A percentile compares a stretch with the other conserved stretches of the same genome.
Evolutionary conservation across 2,113 vertebrate species (phyloP).

Genomic region (Vidua chalybeata): DNA sequence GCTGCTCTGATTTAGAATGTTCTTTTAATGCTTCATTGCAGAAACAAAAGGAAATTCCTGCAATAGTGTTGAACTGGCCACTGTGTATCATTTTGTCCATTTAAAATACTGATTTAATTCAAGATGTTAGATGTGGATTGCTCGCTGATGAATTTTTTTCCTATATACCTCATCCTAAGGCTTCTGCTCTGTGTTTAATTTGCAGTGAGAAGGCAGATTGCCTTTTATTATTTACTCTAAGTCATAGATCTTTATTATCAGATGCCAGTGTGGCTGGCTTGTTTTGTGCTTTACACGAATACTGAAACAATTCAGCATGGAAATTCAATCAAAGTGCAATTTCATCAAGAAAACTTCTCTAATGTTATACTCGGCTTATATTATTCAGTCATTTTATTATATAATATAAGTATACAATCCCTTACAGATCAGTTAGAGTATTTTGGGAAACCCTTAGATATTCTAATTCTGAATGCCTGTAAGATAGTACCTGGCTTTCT

Average conservation of each 20-base stretch:
- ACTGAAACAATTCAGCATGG: neutral
- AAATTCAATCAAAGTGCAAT: neutral
- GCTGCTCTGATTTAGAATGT: neutral
- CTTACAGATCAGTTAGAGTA: neutral
- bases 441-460: neutral
- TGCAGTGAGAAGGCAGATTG: neutral
- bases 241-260: neutral
- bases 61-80: neutral
- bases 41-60: neutral
- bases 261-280: neutral
- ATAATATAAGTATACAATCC: neutral
- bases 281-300: neutral
- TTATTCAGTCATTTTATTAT: neutral
- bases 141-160: neutral
- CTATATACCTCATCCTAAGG: neutral
- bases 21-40: neutral
- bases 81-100: neutral
- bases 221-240: conserved; percentile 4
- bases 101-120: neutral
- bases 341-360: neutral
- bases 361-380: neutral
- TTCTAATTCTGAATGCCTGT: neutral
- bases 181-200: neutral
- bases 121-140: neutral
- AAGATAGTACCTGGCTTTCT: neutral